Evolutionary conservation across 2,888 invertebrate genomes (phyloP), one percentile per base, ranked within the genome.

Genomic region (Chymomyza caudatula): DNA sequence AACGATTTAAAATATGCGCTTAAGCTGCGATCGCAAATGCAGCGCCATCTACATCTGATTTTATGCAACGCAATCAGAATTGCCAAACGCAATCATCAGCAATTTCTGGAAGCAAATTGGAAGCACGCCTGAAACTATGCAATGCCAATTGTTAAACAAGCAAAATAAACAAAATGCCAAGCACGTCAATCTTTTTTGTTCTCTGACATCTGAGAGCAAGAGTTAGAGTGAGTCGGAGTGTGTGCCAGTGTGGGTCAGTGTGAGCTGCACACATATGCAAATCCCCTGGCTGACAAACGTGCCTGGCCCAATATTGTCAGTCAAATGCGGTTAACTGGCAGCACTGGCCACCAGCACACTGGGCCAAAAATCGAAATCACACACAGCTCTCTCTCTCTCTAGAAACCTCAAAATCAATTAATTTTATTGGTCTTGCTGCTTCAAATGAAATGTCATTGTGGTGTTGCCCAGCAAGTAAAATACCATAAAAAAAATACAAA

Each of bases 391-490:
- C 11, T 4, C n/a, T 59, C 51, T 43, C 15, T 11, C 37, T 49
- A 76, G 72, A 55, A 84, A 80, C 78, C 78, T 65, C 77, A 73
- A 80, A 82, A 82, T 78, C 85, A 82, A 82, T 82, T 82, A 85
- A 85, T 82, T 82, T 82, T 82, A 85, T 82, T 82, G 85, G 76
- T 63, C 63, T 62, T 66, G 29, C 49, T 22, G 54, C 62, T 66
- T 64, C 74, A 73, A 73, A 78, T 73, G 74, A 82, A 82, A 69
- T 76, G 73, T 74, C 82, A 73, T 85, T 79, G 78, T 65, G 83
- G 74, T 66, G 64, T 55, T 55, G 15, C 20, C 37, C 15, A 22
- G 42, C 55, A 55, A 55, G 17, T 49, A 49, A 20, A 23, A 47
- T 15, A 15, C n/a, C n/a, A n/a, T 3, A 43, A 42, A 55, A 42